Evolutionary conservation across 2,888 invertebrate genomes (phyloP).

Genomic region (Dicycla oo): DNA sequence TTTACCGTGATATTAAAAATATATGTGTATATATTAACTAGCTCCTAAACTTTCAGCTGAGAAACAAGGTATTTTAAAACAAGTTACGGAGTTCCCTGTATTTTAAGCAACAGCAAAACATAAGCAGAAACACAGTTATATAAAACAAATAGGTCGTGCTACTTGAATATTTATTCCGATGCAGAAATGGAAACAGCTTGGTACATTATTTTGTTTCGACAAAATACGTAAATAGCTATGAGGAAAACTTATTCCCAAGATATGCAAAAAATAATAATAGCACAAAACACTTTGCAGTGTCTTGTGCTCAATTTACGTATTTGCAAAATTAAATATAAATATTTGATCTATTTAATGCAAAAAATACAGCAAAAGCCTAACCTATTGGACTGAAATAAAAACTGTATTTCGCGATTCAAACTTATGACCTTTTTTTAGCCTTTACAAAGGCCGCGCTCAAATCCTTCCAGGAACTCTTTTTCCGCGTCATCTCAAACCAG

Average conservation of each 20-base stretch:
- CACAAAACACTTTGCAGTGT: background rate
- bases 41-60: background rate
- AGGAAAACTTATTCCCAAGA: background rate
- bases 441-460: no score
- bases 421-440: no score
- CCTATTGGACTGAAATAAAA: background rate
- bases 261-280: slow-evolving; percentile 9
- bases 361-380: background rate
- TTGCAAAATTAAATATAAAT: background rate
- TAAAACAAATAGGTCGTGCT: slow-evolving; percentile 12
- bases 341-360: background rate
- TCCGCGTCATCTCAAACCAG: background rate
- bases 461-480: no score
- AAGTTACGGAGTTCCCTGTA: background rate
- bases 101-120: slow-evolving; percentile 1
- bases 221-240: background rate
- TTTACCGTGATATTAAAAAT: slow-evolving; percentile 16
- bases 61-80: background rate
- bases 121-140: background rate
- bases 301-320: background rate
- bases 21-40: background rate
- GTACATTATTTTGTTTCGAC: background rate
- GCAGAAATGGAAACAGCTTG: slow-evolving; percentile 10
- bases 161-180: slow-evolving; percentile 26
- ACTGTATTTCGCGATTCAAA: background rate